phyloP scores from a whole-genome alignment of 2,113 vertebrate species.

The Sceloporus tristichus region DNA sequence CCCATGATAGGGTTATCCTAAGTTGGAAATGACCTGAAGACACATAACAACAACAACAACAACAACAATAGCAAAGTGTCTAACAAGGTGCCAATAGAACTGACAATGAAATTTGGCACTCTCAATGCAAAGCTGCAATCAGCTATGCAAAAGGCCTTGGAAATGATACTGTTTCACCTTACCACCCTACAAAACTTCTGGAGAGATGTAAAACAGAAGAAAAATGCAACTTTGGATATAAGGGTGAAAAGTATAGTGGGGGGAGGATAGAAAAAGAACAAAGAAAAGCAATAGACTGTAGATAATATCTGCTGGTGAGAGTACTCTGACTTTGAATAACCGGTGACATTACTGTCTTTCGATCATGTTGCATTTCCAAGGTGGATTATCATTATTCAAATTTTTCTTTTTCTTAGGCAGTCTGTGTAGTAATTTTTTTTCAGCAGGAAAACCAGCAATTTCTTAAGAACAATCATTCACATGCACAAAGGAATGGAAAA shows the following conservation, averaged over 20 bases:
- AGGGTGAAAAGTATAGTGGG: background rate
- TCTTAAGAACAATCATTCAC: constrained; percentile 16
- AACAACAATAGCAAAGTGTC: no score
- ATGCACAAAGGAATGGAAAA: constrained; percentile 14
- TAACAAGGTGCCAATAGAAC: no score
- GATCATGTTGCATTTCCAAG: background rate
- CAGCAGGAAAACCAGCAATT: constrained; percentile 22
- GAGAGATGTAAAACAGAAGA: background rate
- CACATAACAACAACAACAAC: no score
- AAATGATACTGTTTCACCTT: background rate
- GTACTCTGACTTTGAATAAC: constrained; percentile 23
- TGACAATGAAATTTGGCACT: background rate
- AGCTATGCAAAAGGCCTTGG: background rate
- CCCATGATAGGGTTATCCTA: no score
- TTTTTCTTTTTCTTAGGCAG: background rate
- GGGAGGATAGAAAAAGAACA: background rate
- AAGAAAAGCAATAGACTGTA: background rate
- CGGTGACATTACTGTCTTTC: background rate
- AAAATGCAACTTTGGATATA: background rate
- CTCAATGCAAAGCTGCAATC: background rate
- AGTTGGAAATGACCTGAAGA: no score
- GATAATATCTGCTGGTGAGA: background rate
- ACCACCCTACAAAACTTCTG: background rate
- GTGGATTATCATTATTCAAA: constrained; percentile 14
- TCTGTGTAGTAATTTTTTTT: constrained; percentile 11